Percentiles rank a stretch among this genome's conserved stretches.
These are phyloP conservation scores for Littorina saxatilis DNA, from an alignment of 1,140 invertebrate species.

Conservation along the genomic window DNA sequence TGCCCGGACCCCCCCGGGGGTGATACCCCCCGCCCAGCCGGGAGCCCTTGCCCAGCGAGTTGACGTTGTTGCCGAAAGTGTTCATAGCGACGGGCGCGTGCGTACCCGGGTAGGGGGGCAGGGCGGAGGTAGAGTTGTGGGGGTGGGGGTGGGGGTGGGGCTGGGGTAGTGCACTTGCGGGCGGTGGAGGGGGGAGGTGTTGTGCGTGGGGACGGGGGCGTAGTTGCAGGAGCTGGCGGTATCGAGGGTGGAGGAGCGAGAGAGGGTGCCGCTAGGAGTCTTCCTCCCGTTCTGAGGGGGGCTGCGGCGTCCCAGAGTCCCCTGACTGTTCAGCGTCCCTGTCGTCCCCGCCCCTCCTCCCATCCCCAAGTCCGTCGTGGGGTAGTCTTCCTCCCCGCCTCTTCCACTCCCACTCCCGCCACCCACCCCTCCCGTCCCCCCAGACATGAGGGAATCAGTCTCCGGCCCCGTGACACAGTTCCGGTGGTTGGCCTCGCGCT, in stretches of 20 bases:
- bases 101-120: background rate
- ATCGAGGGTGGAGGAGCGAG: conserved; percentile 34
- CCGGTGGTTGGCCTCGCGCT: conserved; percentile 39
- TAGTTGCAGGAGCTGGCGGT: conserved; percentile 46
- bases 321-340: background rate
- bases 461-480: conserved; percentile 27
- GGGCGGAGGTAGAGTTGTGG: background rate
- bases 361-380: background rate
- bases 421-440: background rate
- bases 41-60: background rate
- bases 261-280: conserved; percentile 5
- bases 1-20: background rate
- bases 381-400: conserved; percentile 10
- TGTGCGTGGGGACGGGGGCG: conserved; percentile 47
- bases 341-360: background rate
- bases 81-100: conserved; percentile 27
- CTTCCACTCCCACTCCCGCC: background rate
- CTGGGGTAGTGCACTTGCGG: background rate
- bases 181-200: conserved; percentile 53
- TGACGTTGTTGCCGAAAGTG: conserved; percentile 40
- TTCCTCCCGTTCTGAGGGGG: conserved; percentile 22
- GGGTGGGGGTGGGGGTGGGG: background rate
- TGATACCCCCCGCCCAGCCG: background rate
- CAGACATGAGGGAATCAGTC: conserved; percentile 47
- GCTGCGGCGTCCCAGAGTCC: conserved; percentile 28